Base-by-base conservation (phyloP, 2,113 vertebrate species). In the Dasyurus viverrinus region DNA sequence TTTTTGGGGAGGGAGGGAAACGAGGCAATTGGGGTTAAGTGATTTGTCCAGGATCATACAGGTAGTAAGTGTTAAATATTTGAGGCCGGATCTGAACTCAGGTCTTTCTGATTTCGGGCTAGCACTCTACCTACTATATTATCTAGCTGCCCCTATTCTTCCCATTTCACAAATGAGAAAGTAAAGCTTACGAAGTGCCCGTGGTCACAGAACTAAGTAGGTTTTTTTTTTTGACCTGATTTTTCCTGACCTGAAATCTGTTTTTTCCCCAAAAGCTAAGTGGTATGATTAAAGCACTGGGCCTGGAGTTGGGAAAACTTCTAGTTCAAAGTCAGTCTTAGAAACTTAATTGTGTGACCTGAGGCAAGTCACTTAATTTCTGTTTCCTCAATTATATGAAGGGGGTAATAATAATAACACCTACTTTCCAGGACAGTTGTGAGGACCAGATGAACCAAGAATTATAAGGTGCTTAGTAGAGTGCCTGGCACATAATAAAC, bases 301-400 rank as follows among this genome's bases (percentile, higher is more conserved):
- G 36, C 16, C n/a, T 42, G 6, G 16, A 84, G n/a, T 84, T 16
- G 42, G 68, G 30, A 84, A 23, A 1, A 84, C 7, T 48, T 48
- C n/a, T 84, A 42, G 7, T 42, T 84, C n/a, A 84, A 84, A 84
- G 42, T n/a, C n/a, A 42, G 19, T 6, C n/a, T 42, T 16, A 84
- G 16, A 42, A 14, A 76, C 16, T 76, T 84, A 42, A 6, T 19
- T 42, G 7, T 84, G 16, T 42, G 2, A 84, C 19, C 68, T 23
- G 5, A 23, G 19, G n/a, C n/a, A 84, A 84, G 36, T n/a, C 4
- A n/a, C 36, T 76, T 76, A 76, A 76, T 2, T 30, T 68, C 30
- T 68, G 30, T 97, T 96, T 96, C 97, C 96, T 93, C 94, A 96
- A 93, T 27, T 27, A 26, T 55, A 50, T 91, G 53, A 94, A 93